Evolutionary conservation across 2,888 invertebrate species (phyloP).

Genomic region (Siphonodentalium dalli): DNA sequence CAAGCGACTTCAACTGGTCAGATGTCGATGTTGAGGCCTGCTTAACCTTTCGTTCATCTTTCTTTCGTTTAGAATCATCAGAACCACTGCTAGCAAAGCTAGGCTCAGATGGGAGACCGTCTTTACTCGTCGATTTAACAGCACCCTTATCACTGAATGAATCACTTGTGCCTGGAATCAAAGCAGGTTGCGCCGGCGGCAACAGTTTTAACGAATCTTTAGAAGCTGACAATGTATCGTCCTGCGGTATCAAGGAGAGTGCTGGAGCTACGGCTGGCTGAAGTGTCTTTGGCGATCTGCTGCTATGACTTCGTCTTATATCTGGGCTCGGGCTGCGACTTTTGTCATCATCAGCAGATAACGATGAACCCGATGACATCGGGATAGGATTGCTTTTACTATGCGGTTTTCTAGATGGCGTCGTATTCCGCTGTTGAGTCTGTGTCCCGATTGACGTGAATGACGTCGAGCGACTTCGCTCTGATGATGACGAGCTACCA

Average conservation of each 20-base stretch:
- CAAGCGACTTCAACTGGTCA: conserved; percentile 50
- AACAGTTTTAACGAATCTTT: conserved; percentile 41
- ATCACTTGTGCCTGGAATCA: conserved; percentile 34
- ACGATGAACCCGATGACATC: conserved; percentile 5
- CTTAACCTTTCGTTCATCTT: neutral
- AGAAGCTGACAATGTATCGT: conserved; percentile 11
- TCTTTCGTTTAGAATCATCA: conserved; percentile 27
- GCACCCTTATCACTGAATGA: conserved; percentile 15
- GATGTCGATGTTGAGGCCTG: conserved; percentile 31
- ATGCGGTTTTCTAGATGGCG: conserved; percentile 31
- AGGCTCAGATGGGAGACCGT: conserved; percentile 29
- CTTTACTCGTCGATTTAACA: conserved; percentile 21
- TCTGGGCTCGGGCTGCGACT: conserved; percentile 8
- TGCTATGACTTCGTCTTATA: conserved; percentile 18
- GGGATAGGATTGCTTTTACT: conserved; percentile 39
- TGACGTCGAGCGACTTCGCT: conserved; percentile 35
- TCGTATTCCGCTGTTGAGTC: conserved; percentile 27
- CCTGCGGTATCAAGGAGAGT: conserved; percentile 42
- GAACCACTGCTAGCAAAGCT: conserved; percentile 24
- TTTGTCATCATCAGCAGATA: conserved; percentile 32
- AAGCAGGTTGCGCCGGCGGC: conserved; percentile 40
- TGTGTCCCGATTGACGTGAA: conserved; percentile 26
- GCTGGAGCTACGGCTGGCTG: conserved; percentile 47
- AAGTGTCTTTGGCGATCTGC: conserved; percentile 50
- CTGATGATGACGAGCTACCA: conserved; percentile 18